phyloP scores from a whole-genome alignment of 2,888 invertebrate genomes.

The Lamellibrachia satsuma region DNA sequence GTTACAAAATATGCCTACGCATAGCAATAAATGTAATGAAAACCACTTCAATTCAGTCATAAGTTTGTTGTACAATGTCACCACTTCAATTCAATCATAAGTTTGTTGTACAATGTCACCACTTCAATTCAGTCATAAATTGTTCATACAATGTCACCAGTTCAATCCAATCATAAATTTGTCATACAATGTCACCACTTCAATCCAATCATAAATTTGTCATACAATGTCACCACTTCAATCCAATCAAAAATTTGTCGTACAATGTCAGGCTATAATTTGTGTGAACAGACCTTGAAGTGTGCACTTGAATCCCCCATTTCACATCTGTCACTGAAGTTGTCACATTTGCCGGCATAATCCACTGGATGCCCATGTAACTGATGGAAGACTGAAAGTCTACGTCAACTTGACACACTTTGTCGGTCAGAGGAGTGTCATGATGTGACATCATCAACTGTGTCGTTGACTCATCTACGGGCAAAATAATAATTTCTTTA shows the following conservation, averaged over 20 bases:
- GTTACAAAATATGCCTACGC: too few relatives aligned
- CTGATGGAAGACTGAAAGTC: conserved; percentile 1
- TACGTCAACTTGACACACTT: not conserved
- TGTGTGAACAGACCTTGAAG: not conserved
- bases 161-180: too few relatives aligned
- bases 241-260: not conserved
- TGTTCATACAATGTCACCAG: too few relatives aligned
- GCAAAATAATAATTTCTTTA: not conserved
- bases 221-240: not conserved
- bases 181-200: too few relatives aligned
- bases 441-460: not conserved
- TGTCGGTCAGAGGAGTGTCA: conserved; percentile 3
- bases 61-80: too few relatives aligned
- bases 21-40: too few relatives aligned
- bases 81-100: too few relatives aligned
- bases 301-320: not conserved
- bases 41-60: too few relatives aligned
- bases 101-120: too few relatives aligned
- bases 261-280: not conserved
- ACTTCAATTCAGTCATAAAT: too few relatives aligned
- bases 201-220: too few relatives aligned
- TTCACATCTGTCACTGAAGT: not conserved
- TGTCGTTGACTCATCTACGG: not conserved
- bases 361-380: conserved; percentile 12
- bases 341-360: not conserved